These are phyloP conservation scores for Ciona savignyi DNA, from an alignment of 23 tunicate genomes.

Conservation along the genomic window DNA sequence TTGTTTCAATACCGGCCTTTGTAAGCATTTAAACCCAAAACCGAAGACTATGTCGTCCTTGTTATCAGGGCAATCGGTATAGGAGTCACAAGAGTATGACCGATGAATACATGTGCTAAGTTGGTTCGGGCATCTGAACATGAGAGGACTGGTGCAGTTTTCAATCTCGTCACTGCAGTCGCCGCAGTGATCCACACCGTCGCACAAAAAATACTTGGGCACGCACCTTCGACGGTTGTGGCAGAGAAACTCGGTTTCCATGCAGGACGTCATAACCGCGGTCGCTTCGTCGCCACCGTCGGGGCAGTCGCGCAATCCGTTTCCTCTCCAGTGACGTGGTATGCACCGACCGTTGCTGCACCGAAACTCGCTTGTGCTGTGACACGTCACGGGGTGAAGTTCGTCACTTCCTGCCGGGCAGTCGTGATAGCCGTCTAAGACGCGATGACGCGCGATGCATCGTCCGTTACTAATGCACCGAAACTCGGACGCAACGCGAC, in stretches of 20 bases:
- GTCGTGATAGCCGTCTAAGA: constrained; percentile 15
- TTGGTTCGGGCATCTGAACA: constrained; percentile 26
- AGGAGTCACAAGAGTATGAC: constrained; percentile 9
- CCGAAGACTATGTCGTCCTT: background rate
- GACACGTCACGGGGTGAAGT: background rate
- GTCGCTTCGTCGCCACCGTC: constrained; percentile 31
- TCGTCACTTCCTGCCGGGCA: constrained; percentile 21
- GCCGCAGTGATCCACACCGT: constrained; percentile 42
- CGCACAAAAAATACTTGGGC: constrained; percentile 17
- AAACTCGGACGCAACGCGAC: constrained; percentile 14
- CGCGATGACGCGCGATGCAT: constrained; percentile 24
- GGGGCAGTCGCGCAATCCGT: constrained; percentile 2
- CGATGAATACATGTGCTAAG: constrained; percentile 6
- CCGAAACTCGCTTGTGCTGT: constrained; percentile 26
- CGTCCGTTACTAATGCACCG: constrained; percentile 11
- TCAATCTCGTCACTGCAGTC: constrained; percentile 45
- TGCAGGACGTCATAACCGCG: background rate
- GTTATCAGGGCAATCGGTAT: constrained; percentile 4
- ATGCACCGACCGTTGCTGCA: constrained; percentile 40
- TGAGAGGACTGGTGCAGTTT: constrained; percentile 3
- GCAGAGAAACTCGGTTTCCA: constrained; percentile 15
- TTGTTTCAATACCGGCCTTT: background rate
- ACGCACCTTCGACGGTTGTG: constrained; percentile 15
- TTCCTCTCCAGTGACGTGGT: constrained; percentile 21
- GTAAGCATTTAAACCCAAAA: constrained; percentile 18